Evolutionary conservation across 2,113 vertebrate species (phyloP), one percentile per base, ranked within the genome.

Genomic region (Equus przewalskii): DNA sequence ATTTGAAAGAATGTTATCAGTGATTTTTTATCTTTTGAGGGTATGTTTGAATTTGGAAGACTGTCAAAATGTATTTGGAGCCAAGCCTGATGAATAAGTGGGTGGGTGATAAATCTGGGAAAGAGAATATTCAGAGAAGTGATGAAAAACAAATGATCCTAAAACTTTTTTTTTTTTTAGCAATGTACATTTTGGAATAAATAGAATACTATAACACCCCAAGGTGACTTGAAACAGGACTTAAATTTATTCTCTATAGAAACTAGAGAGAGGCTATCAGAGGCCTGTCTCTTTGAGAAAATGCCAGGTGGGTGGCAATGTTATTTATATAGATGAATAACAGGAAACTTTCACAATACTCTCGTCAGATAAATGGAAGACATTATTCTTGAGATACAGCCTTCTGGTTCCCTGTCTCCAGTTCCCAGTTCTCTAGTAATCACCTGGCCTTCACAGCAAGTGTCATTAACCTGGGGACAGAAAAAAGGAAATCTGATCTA

Each of bases 61-160:
- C 62, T 84, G 51, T 96, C 91, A 80, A 82, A 83, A 91, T 84
- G 21, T 51, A 46, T 96, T 91, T 91, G 73, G 21, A 92, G 46
- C 7, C 56, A 94, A 86, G 62, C 58, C 51, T 94, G 56, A 46
- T 87, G 69, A 96, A 51, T 83, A 79, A 91, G 51, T 78, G 33
- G 36, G 19, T 91, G 51, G 49, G 6, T 70, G 46, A 86, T 58
- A 46, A 88, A 88, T 76, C 36, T 75, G 58, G 64, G 41, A 96
- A 96, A 89, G 16, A 85, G 75, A 96, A 30, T 85, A 33, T 87
- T 89, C 89, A 96, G 78, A 83, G 18, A 95, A 87, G 14, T 64
- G 60, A 26, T n/a, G 1, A 88, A 46, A 96, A 84, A 58, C 8
- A 92, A 76, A 85, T 73, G 19, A 79, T 54, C 7, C 13, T 89